Evolutionary conservation across 92 coral and sea anemone species (phyloP), one percentile per base, ranked within the genome.

Genomic region (Palythoa heliodiscus): DNA sequence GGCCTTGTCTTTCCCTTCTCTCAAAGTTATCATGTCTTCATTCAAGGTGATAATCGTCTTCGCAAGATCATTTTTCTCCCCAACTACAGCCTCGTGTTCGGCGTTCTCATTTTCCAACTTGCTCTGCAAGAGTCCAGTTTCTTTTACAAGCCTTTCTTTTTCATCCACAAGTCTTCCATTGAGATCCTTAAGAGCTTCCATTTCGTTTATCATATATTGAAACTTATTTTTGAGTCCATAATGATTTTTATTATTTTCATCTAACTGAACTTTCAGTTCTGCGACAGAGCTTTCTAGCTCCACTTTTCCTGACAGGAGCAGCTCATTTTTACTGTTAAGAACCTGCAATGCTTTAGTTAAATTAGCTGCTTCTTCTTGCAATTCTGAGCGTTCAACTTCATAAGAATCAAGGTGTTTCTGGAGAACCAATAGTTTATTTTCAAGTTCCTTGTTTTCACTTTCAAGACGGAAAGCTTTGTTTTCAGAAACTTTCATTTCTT

Each of bases 21-120:
- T 70, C 84, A 89, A 82, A 58, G 80, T 52, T 58, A 73, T 52
- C 52, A 89, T 20, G 64, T 87, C 88, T 10, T 89, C 88, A 70
- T 82, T 85, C 54, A 89, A 55, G 43, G 70, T 75, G 35, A 80
- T 89, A 58, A 91, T 63, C 43, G 82, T 70, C 37, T 85, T 64
- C 68, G 75, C 87, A 19, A 89, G 87, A 60, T 89, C 89, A 15
- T 78, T 87, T 68, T 87, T 87, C 71, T 89, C 92, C 40, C 16
- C 61, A 55, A 77, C 69, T n/a, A 48, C 57, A 39, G 25, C 43
- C 52, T 80, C 12, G 22, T 66, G 47, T 54, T 43, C 64, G 60
- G 84, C 58, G 43, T 66, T 52, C 10, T 67, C 39, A 67, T 52
- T 48, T 66, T 67, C 84, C n/a, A 80, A 66, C 52, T 40, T 66